phyloP scores from a whole-genome alignment of 1,140 invertebrate species.

The Plodia interpunctella region DNA sequence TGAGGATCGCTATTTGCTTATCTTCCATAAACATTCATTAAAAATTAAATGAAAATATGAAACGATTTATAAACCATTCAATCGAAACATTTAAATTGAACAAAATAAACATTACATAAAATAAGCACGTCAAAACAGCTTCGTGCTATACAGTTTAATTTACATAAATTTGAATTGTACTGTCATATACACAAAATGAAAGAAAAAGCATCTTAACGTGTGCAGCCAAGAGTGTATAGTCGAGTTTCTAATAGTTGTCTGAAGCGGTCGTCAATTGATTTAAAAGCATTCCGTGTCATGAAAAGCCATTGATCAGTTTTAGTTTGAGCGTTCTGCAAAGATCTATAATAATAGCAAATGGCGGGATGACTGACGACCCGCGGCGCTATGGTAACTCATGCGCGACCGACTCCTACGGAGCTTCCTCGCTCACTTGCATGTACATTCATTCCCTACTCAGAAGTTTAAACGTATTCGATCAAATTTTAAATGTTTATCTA shows the following conservation, averaged over 20 bases:
- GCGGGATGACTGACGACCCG: slow-evolving; percentile 32
- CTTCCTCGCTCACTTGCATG: slow-evolving; percentile 22
- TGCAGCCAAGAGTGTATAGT: slow-evolving; percentile 75
- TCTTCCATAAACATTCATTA: slow-evolving; percentile 22
- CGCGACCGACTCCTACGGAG: slow-evolving; percentile 45
- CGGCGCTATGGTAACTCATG: slow-evolving; percentile 37
- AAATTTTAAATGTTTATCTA: slow-evolving; percentile 39
- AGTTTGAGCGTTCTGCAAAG: slow-evolving; percentile 43
- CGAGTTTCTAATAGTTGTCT: slow-evolving; percentile 73
- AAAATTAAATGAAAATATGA: slow-evolving; percentile 42
- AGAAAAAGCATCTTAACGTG: slow-evolving; percentile 72
- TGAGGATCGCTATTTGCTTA: slow-evolving; percentile 4
- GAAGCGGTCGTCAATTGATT: slow-evolving; percentile 62
- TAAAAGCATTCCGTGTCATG: slow-evolving; percentile 73
- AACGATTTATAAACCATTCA: slow-evolving; percentile 60
- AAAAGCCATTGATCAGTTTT: slow-evolving; percentile 61
- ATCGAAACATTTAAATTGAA: slow-evolving; percentile 56
- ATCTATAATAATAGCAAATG: slow-evolving; percentile 45
- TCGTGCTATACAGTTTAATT: slow-evolving; percentile 62
- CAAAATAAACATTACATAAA: slow-evolving; percentile 67
- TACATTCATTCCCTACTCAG: slow-evolving; percentile 33
- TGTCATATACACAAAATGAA: slow-evolving; percentile 70
- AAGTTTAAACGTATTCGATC: slow-evolving; percentile 28
- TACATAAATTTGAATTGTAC: slow-evolving; percentile 57
- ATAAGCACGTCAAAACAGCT: slow-evolving; percentile 74